A percentile compares a stretch with the other conserved stretches of the same genome.
Evolutionary conservation across 2,113 vertebrate species (phyloP).

Genomic region (Cheilinus undulatus): DNA sequence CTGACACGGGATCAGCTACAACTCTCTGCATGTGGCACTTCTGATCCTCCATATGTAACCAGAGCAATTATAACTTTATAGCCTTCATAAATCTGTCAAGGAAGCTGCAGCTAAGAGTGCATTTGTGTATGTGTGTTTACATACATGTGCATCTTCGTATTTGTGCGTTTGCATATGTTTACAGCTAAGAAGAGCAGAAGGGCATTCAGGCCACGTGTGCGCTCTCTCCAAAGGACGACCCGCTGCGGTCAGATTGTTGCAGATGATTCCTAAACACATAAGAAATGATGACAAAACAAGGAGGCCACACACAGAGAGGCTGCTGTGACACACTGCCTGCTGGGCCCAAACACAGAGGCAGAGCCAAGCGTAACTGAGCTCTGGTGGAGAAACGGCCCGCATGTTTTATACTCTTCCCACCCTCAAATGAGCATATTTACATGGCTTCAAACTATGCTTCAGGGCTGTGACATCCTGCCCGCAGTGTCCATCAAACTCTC

Average conservation of each 20-base stretch:
- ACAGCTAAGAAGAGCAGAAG: constrained; percentile 35
- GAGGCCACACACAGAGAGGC: constrained; percentile 81
- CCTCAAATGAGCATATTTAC: constrained; percentile 61
- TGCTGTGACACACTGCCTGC: constrained; percentile 64
- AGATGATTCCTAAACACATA: constrained; percentile 82
- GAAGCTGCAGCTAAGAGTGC: constrained; percentile 22
- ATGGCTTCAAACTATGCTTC: constrained; percentile 43
- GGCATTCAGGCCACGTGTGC: constrained; percentile 54
- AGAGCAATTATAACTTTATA: constrained; percentile 62
- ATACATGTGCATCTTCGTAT: constrained; percentile 46
- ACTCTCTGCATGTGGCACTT: constrained; percentile 45
- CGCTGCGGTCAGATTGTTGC: constrained; percentile 77
- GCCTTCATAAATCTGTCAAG: constrained; percentile 46
- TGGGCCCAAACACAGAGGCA: constrained; percentile 62
- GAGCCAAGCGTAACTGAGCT: constrained; percentile 50
- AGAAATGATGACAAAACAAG: constrained; percentile 82
- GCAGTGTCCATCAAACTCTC: constrained; percentile 53
- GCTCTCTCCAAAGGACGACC: constrained; percentile 65
- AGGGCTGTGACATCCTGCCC: constrained; percentile 37
- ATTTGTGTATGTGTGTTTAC: constrained; percentile 34
- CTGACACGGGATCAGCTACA: constrained; percentile 26
- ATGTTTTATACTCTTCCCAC: constrained; percentile 58
- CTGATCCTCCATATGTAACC: constrained; percentile 62
- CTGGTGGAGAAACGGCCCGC: constrained; percentile 32
- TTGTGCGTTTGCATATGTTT: constrained; percentile 55